Evolutionary conservation across 2,888 invertebrate species (phyloP).

Genomic region (Acronicta alni): DNA sequence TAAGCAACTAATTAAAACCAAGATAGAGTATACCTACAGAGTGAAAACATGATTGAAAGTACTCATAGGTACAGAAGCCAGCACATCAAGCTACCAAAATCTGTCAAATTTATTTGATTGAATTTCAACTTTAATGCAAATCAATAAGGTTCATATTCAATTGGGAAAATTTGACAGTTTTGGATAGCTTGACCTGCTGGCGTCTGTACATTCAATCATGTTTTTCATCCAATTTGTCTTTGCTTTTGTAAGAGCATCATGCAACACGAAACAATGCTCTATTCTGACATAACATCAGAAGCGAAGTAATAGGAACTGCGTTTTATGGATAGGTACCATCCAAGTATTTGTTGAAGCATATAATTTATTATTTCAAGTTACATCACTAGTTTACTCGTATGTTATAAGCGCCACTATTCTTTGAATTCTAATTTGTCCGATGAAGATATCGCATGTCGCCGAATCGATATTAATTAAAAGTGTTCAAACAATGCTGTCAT

Average conservation of each 20-base stretch:
- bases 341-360: constrained; percentile 4
- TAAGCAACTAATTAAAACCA: not conserved
- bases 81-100: too few species aligned
- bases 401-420: constrained; percentile 5
- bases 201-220: constrained; percentile 9
- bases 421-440: constrained; percentile 61
- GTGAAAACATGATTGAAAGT: too few species aligned
- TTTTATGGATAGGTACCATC: not conserved
- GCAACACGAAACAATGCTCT: constrained; percentile 10
- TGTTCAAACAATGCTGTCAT: constrained; percentile 76
- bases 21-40: not conserved
- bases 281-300: constrained; percentile 12
- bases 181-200: too few species aligned
- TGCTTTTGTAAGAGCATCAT: constrained; percentile 6
- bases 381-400: not conserved
- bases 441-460: constrained; percentile 69
- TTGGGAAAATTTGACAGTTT: too few species aligned
- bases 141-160: too few species aligned
- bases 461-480: constrained; percentile 83
- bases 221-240: constrained; percentile 12
- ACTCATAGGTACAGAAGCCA: too few species aligned
- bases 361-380: constrained; percentile 4
- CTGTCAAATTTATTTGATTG: too few species aligned
- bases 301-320: not conserved
- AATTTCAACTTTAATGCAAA: too few species aligned